Conservation (phyloP, 2,797 vertebrate species). For the Hypotaenidia okinawae region DNA sequence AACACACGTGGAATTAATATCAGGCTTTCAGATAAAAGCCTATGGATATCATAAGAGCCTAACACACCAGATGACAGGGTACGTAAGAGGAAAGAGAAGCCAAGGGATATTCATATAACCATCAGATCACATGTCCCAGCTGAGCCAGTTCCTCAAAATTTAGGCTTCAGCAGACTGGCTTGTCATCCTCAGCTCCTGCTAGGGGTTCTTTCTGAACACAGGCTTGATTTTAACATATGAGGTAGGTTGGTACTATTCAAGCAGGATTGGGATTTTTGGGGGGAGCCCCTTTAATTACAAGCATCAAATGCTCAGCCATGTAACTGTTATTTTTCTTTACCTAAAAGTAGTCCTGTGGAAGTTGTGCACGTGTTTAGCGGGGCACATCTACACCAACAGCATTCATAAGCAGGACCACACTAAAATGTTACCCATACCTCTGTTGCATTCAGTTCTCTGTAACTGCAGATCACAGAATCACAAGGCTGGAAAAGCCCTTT, state of each 20-base stretch:
- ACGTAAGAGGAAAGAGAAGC: neutral
- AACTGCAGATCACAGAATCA: no score
- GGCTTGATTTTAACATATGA: neutral
- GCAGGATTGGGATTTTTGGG: no score
- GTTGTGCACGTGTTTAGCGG: neutral
- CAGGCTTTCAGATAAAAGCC: neutral
- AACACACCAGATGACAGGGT: neutral
- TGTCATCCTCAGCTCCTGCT: neutral
- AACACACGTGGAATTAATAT: neutral
- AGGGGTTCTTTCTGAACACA: accelerated
- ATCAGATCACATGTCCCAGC: neutral
- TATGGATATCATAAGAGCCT: neutral
- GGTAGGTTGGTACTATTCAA: neutral
- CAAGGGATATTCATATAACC: neutral
- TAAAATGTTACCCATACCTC: neutral
- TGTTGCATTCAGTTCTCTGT: neutral
- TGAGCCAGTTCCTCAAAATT: neutral
- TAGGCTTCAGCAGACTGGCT: neutral
- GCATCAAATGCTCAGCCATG: neutral
- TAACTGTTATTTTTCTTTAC: neutral
- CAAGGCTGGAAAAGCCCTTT: no score
- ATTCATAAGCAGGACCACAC: neutral
- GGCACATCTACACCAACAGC: neutral
- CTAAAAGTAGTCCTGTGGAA: neutral
- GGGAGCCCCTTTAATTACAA: neutral